Base-by-base conservation (phyloP, 2,888 invertebrate genomes). In the Monochamus alternatus region DNA sequence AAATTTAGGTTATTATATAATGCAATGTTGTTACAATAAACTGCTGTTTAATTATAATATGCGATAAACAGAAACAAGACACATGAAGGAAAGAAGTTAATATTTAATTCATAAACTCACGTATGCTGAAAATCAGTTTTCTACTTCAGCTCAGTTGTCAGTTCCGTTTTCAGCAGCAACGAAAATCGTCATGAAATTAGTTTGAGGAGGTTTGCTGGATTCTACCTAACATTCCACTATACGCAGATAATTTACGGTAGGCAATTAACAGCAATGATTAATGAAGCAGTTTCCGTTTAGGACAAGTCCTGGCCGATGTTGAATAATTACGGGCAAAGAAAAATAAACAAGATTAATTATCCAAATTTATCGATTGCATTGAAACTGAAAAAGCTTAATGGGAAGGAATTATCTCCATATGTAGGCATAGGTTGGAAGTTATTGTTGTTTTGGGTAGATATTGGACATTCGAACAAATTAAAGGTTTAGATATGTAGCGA, bases 331-430 rank as follows among this genome's bases (percentile, higher is more conserved):
- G 73, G 75, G 63, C 75, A 81, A 80, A 75, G 81, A 76, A 79
- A 81, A 81, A 80, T 80, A 80, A 79, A 81, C 79, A 81, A 81
- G 81, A 81, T 83, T 83, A 82, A 83, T 83, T 82, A 82, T 81
- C 77, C 74, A 75, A 72, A 75, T 68, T 55, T 58, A 68, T 68
- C 43, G 59, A 38, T 66, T 66, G 52, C 30, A 47, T 65, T 65
- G 47, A 31, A 65, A 30, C 44, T 32, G 55, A 66, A 55, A 66
- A 55, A 66, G 66, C 32, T 52, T 52, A 38, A 66, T 12, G 66
- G 30, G 52, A 43, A 47, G 64, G 7, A n/a, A 62, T 22, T 47
- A 64, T 55, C 55, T 55, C 14, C n/a, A 7, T 14, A n/a, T 8
- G 5, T 55, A 55, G 10, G n/a, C 55, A 55, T 10, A n/a, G 14